Evolutionary conservation across 2,888 invertebrate species (phyloP).

Genomic region (Anthophora plumipes): DNA sequence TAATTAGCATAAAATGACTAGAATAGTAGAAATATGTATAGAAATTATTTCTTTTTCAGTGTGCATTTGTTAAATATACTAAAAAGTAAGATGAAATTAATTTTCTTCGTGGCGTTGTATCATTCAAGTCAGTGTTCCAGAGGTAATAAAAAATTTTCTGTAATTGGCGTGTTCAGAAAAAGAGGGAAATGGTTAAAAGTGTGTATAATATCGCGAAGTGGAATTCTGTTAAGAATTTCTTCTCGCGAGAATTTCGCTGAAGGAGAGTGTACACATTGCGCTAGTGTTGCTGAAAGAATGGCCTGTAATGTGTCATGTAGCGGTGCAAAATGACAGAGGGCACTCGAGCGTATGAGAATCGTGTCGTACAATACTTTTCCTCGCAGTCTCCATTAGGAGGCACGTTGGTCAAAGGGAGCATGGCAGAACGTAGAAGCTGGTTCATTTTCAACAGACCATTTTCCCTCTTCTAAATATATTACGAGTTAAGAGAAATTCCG

Average conservation of each 20-base stretch:
- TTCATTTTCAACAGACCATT: not conserved
- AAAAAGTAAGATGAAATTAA: no score
- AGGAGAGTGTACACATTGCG: not conserved
- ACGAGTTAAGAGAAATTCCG: not conserved
- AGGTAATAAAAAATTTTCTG: no score
- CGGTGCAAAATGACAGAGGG: not conserved
- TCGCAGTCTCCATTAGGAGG: constrained; percentile 16
- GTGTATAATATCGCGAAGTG: no score
- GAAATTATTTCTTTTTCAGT: no score
- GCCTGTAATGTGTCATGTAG: not conserved
- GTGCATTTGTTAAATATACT: no score
- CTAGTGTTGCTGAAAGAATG: not conserved
- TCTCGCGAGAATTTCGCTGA: no score
- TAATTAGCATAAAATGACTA: no score
- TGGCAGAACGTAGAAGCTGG: not conserved
- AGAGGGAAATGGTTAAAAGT: no score
- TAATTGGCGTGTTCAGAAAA: no score
- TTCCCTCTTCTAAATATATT: not conserved
- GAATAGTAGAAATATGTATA: no score
- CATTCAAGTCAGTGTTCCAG: no score
- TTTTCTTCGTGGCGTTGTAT: no score
- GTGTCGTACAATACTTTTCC: constrained; percentile 10
- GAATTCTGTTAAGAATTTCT: not conserved
- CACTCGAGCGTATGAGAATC: constrained; percentile 17
- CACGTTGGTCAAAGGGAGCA: not conserved